Evolutionary conservation across 2,797 vertebrate species (phyloP).

Genomic region (Sylvia borin): DNA sequence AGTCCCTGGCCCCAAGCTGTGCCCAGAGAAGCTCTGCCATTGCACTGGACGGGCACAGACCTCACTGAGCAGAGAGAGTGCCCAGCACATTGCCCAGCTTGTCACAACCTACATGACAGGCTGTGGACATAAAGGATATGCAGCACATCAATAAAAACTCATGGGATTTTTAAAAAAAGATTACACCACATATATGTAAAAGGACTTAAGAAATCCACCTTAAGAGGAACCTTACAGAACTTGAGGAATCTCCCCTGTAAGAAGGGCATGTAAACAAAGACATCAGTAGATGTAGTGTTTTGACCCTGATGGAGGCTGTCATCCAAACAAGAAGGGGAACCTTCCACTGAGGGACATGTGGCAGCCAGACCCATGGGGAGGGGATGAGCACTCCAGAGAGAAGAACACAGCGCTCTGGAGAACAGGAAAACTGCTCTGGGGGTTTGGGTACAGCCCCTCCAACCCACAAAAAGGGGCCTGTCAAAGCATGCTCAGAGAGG

Average conservation of each 20-base stretch:
- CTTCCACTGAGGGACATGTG: neutral
- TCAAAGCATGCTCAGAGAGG: neutral
- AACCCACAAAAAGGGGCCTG: neutral
- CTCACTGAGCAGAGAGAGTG: neutral
- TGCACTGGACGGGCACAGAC: neutral
- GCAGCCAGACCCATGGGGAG: neutral
- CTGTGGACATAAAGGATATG: neutral
- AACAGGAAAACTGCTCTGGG: neutral
- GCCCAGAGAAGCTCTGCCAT: neutral
- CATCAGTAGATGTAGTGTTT: conserved; percentile 30
- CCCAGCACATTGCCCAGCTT: neutral
- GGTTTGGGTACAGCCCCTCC: neutral
- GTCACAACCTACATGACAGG: neutral
- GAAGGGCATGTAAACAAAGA: conserved; percentile 46
- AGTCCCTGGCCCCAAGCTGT: neutral
- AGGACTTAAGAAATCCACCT: conserved; percentile 18
- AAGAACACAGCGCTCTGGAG: neutral
- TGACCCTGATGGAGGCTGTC: neutral
- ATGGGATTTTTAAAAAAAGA: accelerated
- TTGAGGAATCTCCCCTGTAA: conserved; percentile 21
- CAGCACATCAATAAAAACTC: neutral
- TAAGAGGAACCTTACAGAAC: neutral
- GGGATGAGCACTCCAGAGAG: neutral
- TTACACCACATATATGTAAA: neutral
- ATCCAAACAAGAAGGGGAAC: neutral